phyloP scores from a whole-genome alignment of 2,888 invertebrate genomes.

The Itoplectis maculator region DNA sequence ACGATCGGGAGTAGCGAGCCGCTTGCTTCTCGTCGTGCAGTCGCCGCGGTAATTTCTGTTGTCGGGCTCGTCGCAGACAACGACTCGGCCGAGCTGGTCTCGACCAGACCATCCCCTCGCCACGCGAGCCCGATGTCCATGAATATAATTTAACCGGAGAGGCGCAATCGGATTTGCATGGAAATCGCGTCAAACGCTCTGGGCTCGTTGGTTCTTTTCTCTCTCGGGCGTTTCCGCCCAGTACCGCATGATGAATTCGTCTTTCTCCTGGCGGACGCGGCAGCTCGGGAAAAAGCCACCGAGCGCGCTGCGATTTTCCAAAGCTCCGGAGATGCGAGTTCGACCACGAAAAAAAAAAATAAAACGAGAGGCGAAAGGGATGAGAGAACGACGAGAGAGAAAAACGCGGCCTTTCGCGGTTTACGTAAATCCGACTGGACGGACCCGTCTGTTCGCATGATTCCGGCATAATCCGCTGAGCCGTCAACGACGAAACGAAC shows the following conservation, averaged over 20 bases:
- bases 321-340: constrained; percentile 1
- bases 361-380: background rate
- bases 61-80: constrained; percentile 1
- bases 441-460: background rate
- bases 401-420: background rate
- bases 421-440: background rate
- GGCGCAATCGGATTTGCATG: constrained; percentile 70
- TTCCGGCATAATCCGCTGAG: background rate
- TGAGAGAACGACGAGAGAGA: background rate
- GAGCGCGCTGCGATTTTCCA: constrained; percentile 24
- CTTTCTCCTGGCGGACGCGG: constrained; percentile 33
- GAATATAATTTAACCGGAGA: constrained; percentile 64
- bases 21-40: background rate
- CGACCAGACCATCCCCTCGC: constrained; percentile 15
- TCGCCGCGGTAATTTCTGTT: constrained; percentile 6
- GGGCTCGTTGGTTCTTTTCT: constrained; percentile 34
- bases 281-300: too few species aligned
- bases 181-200: constrained; percentile 67
- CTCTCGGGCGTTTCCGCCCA: background rate
- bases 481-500: constrained; percentile 6
- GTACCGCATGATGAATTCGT: constrained; percentile 46
- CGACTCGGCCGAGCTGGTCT: constrained; percentile 13
- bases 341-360: background rate
- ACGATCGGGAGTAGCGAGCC: background rate
- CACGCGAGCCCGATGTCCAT: too few species aligned